Evolutionary conservation across 2,888 invertebrate species (phyloP).

Genomic region (Agrenia bidenticulata): DNA sequence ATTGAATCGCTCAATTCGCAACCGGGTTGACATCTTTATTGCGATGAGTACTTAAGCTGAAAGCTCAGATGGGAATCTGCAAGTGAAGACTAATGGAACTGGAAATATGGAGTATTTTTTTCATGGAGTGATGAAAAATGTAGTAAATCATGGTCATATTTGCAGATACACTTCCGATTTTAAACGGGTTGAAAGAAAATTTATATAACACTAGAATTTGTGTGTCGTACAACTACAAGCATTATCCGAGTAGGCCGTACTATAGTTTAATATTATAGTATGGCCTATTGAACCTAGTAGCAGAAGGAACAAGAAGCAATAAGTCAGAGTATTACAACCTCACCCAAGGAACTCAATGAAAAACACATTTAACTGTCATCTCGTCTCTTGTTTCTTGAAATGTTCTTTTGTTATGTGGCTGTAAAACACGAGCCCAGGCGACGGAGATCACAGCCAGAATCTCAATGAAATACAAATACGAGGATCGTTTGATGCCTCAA

Average conservation of each 20-base stretch:
- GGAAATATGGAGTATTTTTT: not conserved
- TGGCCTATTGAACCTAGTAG: too few relatives aligned
- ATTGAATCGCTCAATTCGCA: slow-evolving; percentile 29
- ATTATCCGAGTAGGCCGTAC: too few relatives aligned
- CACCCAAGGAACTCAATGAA: slow-evolving; percentile 1
- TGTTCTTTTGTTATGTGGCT: slow-evolving; percentile 7
- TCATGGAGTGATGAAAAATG: too few relatives aligned
- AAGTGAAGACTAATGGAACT: slow-evolving; percentile 11
- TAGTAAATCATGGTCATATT: too few relatives aligned
- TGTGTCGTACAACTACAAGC: too few relatives aligned
- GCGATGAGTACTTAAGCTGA: slow-evolving; percentile 12
- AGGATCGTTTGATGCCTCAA: slow-evolving; percentile 5
- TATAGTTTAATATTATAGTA: too few relatives aligned
- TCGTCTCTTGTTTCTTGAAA: slow-evolving; percentile 7
- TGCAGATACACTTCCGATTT: too few relatives aligned
- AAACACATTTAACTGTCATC: slow-evolving; percentile 6
- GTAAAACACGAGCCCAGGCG: slow-evolving; percentile 3
- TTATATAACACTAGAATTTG: too few relatives aligned
- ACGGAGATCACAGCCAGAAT: not conserved
- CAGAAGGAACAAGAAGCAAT: too few relatives aligned
- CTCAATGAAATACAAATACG: not conserved
- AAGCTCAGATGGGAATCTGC: slow-evolving; percentile 17
- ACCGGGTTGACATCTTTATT: slow-evolving; percentile 34
- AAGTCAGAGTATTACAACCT: too few relatives aligned
- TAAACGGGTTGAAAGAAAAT: too few relatives aligned